Base-by-base conservation (phyloP, 2,888 invertebrate genomes). In the Cybosia mesomella region DNA sequence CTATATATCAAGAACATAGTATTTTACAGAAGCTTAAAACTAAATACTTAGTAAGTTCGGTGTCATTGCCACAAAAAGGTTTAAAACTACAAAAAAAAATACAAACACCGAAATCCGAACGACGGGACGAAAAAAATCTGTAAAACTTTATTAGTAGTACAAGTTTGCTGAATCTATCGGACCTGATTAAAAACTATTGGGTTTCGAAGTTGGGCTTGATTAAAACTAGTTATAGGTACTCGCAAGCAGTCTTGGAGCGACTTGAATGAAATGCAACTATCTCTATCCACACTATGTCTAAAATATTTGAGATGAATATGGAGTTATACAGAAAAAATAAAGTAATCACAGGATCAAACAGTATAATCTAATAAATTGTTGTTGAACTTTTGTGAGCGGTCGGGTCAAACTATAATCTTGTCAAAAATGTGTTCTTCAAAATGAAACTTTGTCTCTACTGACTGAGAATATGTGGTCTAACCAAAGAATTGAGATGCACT, bases 181-280 rank as follows among this genome's bases (percentile, higher is more conserved):
- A 66, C 68, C 71, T 79, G 86, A 85, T 89, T 86, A 87, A 87
- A 89, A 89, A 88, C 86, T 87, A 88, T 83, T 82, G 84, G 81
- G 70, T 82, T 84, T 84, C 85, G 83, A 84, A 81, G 79, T 75
- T 66, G 80, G 79, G 77, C 79, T 87, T 88, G 85, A 89, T 88
- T 88, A 88, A 86, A 87, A 85, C 82, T 85, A 79, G 57, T 67
- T 60, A 67, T 68, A 66, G 66, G 65, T 67, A 73, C 70, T 70
- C 66, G 68, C 66, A 72, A 75, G 32, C 9, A 15, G 32, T n/a
- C 49, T 28, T 49, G 49, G n/a, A n/a, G 7, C 53, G 21, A 54
- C 39, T 54, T 39, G n/a, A 49, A 49, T 49, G n/a, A 54, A 36
- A 11, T 18, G n/a, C 36, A 66, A 59, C 36, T 60, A 53, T 54